Conservation (phyloP, 2,888 invertebrate species). For the Diogma glabrata region DNA sequence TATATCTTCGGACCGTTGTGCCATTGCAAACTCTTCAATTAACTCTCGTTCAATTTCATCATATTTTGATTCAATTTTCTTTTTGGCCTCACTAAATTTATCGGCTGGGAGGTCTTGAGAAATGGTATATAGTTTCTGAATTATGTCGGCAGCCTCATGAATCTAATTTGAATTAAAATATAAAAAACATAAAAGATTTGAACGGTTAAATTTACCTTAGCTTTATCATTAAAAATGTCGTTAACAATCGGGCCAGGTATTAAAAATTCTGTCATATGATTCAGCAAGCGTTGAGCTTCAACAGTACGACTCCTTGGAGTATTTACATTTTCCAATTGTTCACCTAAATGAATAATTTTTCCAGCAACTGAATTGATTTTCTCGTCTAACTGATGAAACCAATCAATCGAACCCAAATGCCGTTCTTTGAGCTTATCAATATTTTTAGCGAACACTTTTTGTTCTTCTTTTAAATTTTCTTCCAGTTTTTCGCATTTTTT, state of each 20-base stretch:
- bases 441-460: conserved; percentile 68
- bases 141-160: conserved; percentile 92
- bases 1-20: conserved; percentile 75
- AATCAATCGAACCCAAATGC: conserved; percentile 73
- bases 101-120: conserved; percentile 87
- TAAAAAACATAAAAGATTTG: background rate
- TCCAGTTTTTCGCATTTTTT: conserved; percentile 78
- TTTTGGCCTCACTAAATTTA: conserved; percentile 73
- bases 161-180: conserved; percentile 41
- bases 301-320: conserved; percentile 88
- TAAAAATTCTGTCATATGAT: conserved; percentile 85
- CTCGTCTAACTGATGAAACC: conserved; percentile 87
- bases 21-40: conserved; percentile 88
- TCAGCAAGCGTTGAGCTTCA: conserved; percentile 87
- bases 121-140: conserved; percentile 91
- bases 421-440: conserved; percentile 72
- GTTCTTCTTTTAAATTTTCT: conserved; percentile 71
- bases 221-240: conserved; percentile 74
- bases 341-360: conserved; percentile 95
- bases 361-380: conserved; percentile 95
- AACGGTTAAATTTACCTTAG: conserved; percentile 27
- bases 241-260: conserved; percentile 74
- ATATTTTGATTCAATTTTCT: conserved; percentile 78
- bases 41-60: conserved; percentile 79
- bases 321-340: conserved; percentile 93